These are phyloP conservation scores for Antechinus stuartii DNA, from an alignment of 2,113 vertebrate genomes.

Conservation along the genomic window DNA sequence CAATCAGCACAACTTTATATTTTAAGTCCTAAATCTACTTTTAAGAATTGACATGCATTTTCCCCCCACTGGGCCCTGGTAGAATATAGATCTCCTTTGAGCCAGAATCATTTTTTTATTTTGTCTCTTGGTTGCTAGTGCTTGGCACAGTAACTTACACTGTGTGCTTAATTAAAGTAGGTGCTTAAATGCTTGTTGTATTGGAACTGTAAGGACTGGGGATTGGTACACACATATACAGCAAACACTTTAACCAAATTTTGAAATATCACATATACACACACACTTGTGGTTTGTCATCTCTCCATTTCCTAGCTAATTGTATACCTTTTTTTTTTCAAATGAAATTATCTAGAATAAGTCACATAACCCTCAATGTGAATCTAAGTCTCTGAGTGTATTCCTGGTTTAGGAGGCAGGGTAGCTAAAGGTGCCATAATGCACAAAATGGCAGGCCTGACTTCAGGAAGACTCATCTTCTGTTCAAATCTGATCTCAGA, in stretches of 20 bases:
- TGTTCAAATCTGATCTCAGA: background rate
- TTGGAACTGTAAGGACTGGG: background rate
- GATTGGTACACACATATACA: background rate
- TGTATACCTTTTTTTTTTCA: background rate
- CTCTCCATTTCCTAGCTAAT: background rate
- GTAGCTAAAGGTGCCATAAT: background rate
- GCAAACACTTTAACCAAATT: background rate
- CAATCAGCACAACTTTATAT: no score
- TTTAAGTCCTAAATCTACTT: no score
- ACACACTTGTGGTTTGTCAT: background rate
- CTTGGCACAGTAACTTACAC: no score
- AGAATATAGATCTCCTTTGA: no score
- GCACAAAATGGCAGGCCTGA: background rate
- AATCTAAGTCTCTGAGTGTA: background rate
- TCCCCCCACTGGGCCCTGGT: no score
- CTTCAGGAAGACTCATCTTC: background rate
- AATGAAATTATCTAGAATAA: background rate
- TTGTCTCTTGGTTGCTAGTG: no score
- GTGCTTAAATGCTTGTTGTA: background rate
- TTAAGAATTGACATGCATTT: no score
- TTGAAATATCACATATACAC: background rate
- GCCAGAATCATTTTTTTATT: no score
- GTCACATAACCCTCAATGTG: background rate
- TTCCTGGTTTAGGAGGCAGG: background rate
- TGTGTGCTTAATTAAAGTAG: no score